Base-by-base conservation (phyloP, 2,888 invertebrate species). In the Harmothoe impar region DNA sequence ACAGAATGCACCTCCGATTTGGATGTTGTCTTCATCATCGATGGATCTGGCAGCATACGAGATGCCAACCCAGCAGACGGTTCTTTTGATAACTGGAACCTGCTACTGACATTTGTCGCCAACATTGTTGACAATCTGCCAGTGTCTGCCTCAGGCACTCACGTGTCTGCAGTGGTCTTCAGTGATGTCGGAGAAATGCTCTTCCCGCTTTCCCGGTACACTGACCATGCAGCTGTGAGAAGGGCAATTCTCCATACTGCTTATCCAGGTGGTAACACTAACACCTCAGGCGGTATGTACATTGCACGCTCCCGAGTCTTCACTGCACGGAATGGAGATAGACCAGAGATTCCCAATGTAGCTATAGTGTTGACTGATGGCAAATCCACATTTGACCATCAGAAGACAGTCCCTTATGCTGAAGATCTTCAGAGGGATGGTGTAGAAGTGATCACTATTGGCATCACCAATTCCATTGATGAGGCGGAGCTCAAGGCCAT, bases 1-100 rank as follows among this genome's bases (percentile, higher is more conserved):
- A 84, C 84, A 86, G 86, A 10, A 31, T 86, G 86, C 29, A 33
- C 20, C n/a, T 31, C 43, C 33, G 72, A 89, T 72, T 12, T 72
- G 31, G 86, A 86, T 54, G 54, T 86, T 29, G 86, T 25, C 25
- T 86, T 86, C 86, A 86, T 86, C 86, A 86, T 86, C 33, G 86
- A 86, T 86, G 86, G 86, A 86, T 86, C 86, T 86, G 86, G 86
- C 7, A 86, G 86, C 25, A 86, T 86, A 10, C 52, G 86, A 54
- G 86, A 86, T 54, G 86, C 86, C 25, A 86, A 86, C 56, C 86
- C 86, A 10, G 31, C 29, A 7, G 86, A 86, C 52, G 54, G 54
- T 12, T 86, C 86, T 12, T 86, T 25, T 54, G 86, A 86, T 33
- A 86, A 86, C 86, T 86, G 86, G 86, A 54, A 86, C 25, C 25